Percentiles rank a stretch among this genome's conserved stretches.
Evolutionary conservation across 1,140 invertebrate species (phyloP).

Genomic region (Lerema accius): DNA sequence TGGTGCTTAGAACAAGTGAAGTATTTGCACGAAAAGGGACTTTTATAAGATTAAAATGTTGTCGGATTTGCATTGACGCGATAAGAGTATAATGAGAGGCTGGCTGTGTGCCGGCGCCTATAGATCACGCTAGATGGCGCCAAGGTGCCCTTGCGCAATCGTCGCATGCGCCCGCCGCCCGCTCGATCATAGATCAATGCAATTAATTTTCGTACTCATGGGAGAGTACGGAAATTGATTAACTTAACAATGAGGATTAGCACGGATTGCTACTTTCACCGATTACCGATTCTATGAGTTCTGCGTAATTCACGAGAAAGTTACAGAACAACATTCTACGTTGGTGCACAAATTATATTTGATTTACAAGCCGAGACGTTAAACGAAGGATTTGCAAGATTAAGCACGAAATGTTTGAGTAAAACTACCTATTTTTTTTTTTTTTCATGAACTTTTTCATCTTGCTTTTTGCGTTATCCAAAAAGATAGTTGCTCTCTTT

Average conservation of each 20-base stretch:
- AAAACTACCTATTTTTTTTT: no score
- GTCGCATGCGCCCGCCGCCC: conserved; percentile 47
- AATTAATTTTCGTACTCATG: conserved; percentile 38
- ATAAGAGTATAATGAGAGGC: conserved; percentile 66
- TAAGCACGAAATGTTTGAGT: no score
- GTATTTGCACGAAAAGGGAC: conserved; percentile 53
- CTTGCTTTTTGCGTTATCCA: no score
- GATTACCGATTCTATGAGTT: conserved; percentile 20
- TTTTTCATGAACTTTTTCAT: no score
- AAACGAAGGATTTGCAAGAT: no score
- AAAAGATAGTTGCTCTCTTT: no score
- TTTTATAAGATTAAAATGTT: conserved; percentile 70
- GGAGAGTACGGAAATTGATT: conserved; percentile 27
- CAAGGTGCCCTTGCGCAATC: conserved; percentile 60
- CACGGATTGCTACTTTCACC: conserved; percentile 18
- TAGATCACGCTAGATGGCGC: conserved; percentile 76
- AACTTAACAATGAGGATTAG: conserved; percentile 20
- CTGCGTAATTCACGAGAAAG: conserved; percentile 14
- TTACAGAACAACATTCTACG: conserved; percentile 7
- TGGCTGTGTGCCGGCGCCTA: conserved; percentile 54
- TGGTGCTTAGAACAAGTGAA: conserved; percentile 50
- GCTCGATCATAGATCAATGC: conserved; percentile 46
- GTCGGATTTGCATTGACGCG: conserved; percentile 72
- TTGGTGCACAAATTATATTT: background rate
- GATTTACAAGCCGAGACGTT: no score